Evolutionary conservation across 2,797 vertebrate species (phyloP).

Genomic region (Coluber constrictor): DNA sequence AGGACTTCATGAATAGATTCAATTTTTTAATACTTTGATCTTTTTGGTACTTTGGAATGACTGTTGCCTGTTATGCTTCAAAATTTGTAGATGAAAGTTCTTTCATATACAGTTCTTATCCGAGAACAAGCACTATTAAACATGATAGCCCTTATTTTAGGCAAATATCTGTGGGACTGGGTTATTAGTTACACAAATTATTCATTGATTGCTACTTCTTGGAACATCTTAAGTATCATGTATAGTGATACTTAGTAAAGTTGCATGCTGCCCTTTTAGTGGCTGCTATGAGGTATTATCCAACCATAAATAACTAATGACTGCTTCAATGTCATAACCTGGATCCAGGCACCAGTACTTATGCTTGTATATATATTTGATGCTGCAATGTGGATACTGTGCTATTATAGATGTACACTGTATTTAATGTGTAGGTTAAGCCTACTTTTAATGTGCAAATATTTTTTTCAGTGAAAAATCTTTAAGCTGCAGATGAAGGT

Average conservation of each 20-base stretch:
- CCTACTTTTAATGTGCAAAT: neutral
- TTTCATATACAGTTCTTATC: neutral
- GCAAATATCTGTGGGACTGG: neutral
- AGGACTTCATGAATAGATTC: slow-evolving; percentile 30
- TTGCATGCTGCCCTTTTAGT: neutral
- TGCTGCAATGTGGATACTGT: neutral
- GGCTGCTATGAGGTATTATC: neutral
- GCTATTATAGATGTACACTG: neutral
- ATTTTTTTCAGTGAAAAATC: neutral
- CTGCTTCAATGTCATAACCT: neutral
- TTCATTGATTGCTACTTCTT: neutral
- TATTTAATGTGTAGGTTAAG: neutral
- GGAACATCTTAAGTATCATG: neutral
- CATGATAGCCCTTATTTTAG: neutral
- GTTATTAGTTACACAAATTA: neutral
- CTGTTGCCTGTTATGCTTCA: slow-evolving; percentile 7
- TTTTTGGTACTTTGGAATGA: neutral
- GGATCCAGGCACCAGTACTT: neutral
- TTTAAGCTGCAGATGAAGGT: neutral
- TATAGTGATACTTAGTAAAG: neutral
- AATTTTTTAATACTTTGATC: slow-evolving; percentile 19
- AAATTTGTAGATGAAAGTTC: neutral
- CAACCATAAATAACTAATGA: neutral
- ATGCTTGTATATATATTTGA: neutral
- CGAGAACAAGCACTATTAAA: neutral